phyloP scores from a whole-genome alignment of 2,888 invertebrate genomes.

The Mechanitis messenoides region DNA sequence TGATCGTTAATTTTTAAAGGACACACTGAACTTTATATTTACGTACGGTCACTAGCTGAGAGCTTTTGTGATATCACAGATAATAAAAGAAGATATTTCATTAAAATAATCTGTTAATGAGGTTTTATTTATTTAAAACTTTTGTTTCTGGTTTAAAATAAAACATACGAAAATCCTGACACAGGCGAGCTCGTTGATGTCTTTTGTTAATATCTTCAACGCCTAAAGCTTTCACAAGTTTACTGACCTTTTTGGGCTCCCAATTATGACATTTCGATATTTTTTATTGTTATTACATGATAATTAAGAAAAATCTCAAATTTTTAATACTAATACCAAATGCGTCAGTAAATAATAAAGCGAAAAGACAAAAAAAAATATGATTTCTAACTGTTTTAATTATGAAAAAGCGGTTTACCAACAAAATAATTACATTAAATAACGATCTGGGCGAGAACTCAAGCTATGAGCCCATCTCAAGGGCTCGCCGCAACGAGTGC shows the following conservation, averaged over 20 bases:
- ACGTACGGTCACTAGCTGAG: constrained; percentile 38
- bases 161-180: too few species aligned
- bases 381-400: constrained; percentile 52
- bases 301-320: constrained; percentile 34
- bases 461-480: constrained; percentile 63
- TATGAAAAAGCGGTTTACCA: constrained; percentile 60
- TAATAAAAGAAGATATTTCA: constrained; percentile 7
- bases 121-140: neutral
- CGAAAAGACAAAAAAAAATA: constrained; percentile 45
- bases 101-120: constrained; percentile 3
- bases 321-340: constrained; percentile 20
- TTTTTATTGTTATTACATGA: constrained; percentile 15
- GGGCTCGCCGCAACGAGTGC: constrained; percentile 57
- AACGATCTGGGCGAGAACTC: constrained; percentile 65
- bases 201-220: constrained; percentile 62
- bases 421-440: constrained; percentile 72
- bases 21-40: constrained; percentile 62
- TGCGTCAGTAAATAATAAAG: constrained; percentile 34
- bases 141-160: neutral
- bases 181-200: constrained; percentile 62
- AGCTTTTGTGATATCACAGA: neutral
- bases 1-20: constrained; percentile 76
- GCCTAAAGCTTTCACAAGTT: constrained; percentile 56
- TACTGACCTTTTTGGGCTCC: constrained; percentile 42
- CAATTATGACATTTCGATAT: constrained; percentile 5